Conservation (phyloP, 2,888 invertebrate species). For the Volucella inanis region DNA sequence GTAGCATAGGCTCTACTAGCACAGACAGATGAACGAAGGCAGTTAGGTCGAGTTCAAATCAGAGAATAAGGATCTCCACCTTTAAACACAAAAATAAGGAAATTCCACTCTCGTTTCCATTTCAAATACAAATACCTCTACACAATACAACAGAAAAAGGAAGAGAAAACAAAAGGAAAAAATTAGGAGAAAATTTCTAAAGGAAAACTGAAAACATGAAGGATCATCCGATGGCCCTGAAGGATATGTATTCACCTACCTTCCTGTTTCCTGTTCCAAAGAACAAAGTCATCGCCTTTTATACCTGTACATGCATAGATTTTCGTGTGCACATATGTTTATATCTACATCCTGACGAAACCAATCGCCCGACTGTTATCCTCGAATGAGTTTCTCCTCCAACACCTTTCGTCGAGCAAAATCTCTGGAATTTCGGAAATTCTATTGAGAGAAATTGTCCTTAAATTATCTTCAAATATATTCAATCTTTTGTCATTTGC, state of each 20-base stretch:
- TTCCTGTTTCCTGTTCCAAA: constrained; percentile 32
- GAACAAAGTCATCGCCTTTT: neutral
- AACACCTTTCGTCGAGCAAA: constrained; percentile 4
- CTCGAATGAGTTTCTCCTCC: constrained; percentile 17
- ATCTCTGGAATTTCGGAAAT: constrained; percentile 34
- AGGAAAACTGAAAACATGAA: constrained; percentile 44
- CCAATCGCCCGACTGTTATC: constrained; percentile 13
- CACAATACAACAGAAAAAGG: neutral
- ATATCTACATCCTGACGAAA: neutral
- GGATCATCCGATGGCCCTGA: constrained; percentile 44
- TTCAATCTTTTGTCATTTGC: constrained; percentile 46
- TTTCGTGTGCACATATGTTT: neutral
- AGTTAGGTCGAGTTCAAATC: no score
- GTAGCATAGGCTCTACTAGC: no score
- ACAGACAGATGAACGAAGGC: no score
- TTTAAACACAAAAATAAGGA: no score
- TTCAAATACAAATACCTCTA: no score
- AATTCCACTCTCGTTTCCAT: neutral
- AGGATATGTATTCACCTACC: constrained; percentile 26
- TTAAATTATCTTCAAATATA: constrained; percentile 34
- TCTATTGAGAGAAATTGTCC: constrained; percentile 38
- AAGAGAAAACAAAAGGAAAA: neutral
- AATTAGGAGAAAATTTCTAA: constrained; percentile 36
- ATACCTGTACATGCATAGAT: neutral
- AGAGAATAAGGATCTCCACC: no score